Base-by-base conservation (phyloP, 2,797 vertebrate species). In the Smutsia temminckii region DNA sequence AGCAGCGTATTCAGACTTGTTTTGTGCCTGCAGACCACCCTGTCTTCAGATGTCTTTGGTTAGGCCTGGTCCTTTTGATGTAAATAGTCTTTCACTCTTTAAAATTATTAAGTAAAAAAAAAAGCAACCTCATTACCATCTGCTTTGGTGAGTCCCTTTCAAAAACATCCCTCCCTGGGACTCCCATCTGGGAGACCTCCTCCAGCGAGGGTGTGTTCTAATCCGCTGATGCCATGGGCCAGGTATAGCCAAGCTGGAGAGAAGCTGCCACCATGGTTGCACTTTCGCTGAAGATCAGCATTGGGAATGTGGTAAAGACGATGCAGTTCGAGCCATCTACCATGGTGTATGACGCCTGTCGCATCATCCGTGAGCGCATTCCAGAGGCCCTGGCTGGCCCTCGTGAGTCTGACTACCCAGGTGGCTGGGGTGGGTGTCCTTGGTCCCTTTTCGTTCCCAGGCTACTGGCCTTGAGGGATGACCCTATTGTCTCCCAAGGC, bases 271-370 rank as follows among this genome's bases (percentile, higher is more conserved):
- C 98, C 99, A 99, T 99, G 99, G 99, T 99, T 98, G 99, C 99
- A 51, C 98, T 99, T 92, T 99, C 99, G 0, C 98, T 99, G 96
- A 99, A 99, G 99, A 99, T 99, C 97, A 99, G 99, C 93, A 99
- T 99, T 9, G 99, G 99, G 79, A 99, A 99, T 78, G 99, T 99
- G 98, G 99, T 99, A 98, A 99, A 99, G 99, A 99, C 99, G 0
- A 99, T 99, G 99, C 99, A 99, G 98, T 99, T 99, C 9, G 99
- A 99, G 98, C 99, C 99, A 12, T 99, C 99, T 97, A 99, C 99
- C 92, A 99, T 99, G 99, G 99, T 99, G 94, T 99, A 99, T 0
- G 99, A 99, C 0, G 99, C 99, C 92, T 99, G 99, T 97, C 99
- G 99, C 20, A 99, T 99, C 95, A 99, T 99, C 98, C 99, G 99